A percentile compares a stretch with the other conserved stretches of the same genome.
phyloP scores from a whole-genome alignment of 2,888 invertebrate species.

The Timandra comae region DNA sequence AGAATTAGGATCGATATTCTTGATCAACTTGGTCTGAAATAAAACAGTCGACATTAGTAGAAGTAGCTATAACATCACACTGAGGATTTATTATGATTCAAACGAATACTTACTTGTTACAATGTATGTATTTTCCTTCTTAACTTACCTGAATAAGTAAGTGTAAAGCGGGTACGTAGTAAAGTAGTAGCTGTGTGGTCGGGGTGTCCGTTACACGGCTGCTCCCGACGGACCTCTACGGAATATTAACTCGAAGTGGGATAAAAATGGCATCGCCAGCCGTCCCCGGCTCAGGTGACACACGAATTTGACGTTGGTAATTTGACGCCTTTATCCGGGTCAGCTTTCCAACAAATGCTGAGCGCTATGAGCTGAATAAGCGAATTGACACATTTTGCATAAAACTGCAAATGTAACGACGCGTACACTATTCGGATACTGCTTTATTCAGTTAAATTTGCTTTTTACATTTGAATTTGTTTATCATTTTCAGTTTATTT shows the following conservation, averaged over 20 bases:
- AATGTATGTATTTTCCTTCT: no score
- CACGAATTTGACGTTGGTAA: conserved; percentile 64
- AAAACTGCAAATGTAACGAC: conserved; percentile 23
- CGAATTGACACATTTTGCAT: conserved; percentile 47
- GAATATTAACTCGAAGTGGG: conserved; percentile 67
- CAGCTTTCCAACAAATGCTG: conserved; percentile 53
- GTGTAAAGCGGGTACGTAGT: no score
- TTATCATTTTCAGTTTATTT: no score
- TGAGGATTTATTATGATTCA: no score
- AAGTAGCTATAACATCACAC: no score
- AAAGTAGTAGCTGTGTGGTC: conserved; percentile 35
- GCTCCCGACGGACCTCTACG: conserved; percentile 55
- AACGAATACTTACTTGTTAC: no score
- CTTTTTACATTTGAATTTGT: background rate
- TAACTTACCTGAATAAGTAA: no score
- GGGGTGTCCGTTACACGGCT: conserved; percentile 55
- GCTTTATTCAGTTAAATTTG: background rate
- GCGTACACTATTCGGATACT: conserved; percentile 2
- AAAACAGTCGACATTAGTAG: no score
- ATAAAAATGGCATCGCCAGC: conserved; percentile 60
- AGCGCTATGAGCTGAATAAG: conserved; percentile 37
- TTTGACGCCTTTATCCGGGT: conserved; percentile 68
- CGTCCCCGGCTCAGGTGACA: conserved; percentile 59
- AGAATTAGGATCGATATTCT: no score
- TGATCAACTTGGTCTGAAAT: no score